A percentile compares a stretch with the other conserved stretches of the same genome.
phyloP scores from a whole-genome alignment of 2,113 vertebrate genomes.

The Cichladusa arquata region DNA sequence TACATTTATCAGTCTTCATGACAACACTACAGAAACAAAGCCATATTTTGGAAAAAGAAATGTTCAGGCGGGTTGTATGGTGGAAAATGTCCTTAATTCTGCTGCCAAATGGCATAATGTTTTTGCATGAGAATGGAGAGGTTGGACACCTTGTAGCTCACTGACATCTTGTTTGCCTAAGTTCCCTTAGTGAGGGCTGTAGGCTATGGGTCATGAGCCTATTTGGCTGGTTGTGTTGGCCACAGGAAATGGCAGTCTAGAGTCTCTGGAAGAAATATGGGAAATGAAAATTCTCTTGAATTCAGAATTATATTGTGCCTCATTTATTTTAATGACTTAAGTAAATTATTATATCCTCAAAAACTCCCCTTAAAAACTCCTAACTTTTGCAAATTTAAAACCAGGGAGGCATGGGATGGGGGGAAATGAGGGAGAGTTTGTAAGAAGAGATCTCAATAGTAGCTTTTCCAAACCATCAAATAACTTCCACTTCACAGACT shows the following conservation, averaged over 20 bases:
- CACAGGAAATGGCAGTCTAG: neutral
- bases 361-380: neutral
- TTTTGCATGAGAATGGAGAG: neutral
- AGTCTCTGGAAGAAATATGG: neutral
- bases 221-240: neutral
- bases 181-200: no score
- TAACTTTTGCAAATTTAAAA: neutral
- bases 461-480: neutral
- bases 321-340: neutral
- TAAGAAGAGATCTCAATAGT: neutral
- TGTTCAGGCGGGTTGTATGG: neutral
- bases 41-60: neutral
- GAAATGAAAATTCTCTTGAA: neutral
- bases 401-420: neutral
- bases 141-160: neutral
- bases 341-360: neutral
- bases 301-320: neutral
- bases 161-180: neutral
- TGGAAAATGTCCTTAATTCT: neutral
- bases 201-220: accelerated
- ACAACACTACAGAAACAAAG: neutral
- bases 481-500: neutral
- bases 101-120: neutral
- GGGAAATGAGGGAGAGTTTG: neutral
- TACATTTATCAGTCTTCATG: neutral